A percentile compares a stretch with the other conserved stretches of the same genome.
Conservation (phyloP, 2,113 vertebrate species). For the Haemorhous mexicanus region DNA sequence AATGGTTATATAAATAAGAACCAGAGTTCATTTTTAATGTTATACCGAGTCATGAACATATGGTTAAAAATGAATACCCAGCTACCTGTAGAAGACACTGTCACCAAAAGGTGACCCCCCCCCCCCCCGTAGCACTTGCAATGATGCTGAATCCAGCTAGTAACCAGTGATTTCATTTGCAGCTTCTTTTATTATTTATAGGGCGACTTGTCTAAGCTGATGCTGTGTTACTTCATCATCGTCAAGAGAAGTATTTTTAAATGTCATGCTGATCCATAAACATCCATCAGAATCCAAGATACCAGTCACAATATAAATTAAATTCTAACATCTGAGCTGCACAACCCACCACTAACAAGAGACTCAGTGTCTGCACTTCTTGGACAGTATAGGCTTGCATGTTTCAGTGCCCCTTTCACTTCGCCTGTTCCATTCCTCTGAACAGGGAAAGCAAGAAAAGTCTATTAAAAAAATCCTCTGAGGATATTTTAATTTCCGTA, state of each 20-base stretch:
- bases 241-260: background rate
- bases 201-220: background rate
- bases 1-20: background rate
- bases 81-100: background rate
- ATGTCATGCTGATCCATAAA: background rate
- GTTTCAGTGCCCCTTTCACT: background rate
- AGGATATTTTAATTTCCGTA: constrained; percentile 27
- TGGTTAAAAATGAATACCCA: background rate
- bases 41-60: background rate
- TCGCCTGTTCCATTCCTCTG: background rate
- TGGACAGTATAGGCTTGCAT: background rate
- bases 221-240: background rate
- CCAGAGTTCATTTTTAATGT: background rate
- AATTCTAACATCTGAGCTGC: background rate
- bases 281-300: background rate
- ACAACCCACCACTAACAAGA: background rate
- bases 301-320: constrained; percentile 6
- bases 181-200: constrained; percentile 41
- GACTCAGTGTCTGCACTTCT: background rate
- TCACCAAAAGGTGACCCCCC: background rate
- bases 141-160: background rate
- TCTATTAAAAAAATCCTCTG: background rate
- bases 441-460: background rate
- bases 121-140: background rate
- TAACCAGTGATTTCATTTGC: background rate